Percentiles rank a stretch among this genome's conserved stretches.
Conservation (phyloP, 2,888 invertebrate species). For the Dromius quadrimaculatus region DNA sequence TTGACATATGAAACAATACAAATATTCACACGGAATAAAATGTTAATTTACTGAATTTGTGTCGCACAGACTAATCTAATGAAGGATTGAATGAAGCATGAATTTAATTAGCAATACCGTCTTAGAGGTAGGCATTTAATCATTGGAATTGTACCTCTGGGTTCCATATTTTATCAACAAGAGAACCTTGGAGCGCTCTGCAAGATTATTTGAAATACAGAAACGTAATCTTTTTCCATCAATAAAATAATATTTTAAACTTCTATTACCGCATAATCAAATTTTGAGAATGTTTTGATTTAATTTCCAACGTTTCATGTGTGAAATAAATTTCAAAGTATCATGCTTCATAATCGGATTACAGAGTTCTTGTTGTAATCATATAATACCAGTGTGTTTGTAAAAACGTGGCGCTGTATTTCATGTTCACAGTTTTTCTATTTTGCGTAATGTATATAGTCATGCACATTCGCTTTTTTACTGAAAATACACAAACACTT, state of each 20-base stretch:
- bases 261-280: no score
- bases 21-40: not conserved
- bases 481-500: not conserved
- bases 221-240: no score
- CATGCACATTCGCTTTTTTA: not conserved
- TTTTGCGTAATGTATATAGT: not conserved
- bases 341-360: conserved; percentile 30
- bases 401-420: conserved; percentile 20
- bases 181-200: no score
- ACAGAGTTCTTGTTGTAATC: conserved; percentile 23
- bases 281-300: no score
- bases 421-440: conserved; percentile 10
- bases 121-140: no score
- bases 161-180: no score
- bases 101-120: no score
- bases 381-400: conserved; percentile 16
- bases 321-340: conserved; percentile 15
- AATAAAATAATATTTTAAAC: no score
- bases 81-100: not conserved
- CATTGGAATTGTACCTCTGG: no score
- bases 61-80: not conserved
- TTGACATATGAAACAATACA: not conserved
- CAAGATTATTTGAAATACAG: no score
- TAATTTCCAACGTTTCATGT: not conserved
- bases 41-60: not conserved